These are phyloP conservation scores for Eclectus roratus DNA, from an alignment of 2,113 vertebrate genomes.

Conservation along the genomic window DNA sequence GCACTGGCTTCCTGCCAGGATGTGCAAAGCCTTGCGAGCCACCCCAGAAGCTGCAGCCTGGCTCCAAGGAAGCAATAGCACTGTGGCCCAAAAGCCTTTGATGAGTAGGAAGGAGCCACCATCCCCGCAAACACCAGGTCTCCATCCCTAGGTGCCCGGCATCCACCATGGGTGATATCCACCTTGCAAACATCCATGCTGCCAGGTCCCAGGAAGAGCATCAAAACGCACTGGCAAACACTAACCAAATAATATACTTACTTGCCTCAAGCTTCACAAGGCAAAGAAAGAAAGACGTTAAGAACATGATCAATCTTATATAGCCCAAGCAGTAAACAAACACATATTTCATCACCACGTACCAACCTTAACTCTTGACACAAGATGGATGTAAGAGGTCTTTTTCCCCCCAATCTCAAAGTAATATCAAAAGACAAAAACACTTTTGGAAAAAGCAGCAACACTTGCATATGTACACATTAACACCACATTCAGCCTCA, in stretches of 20 bases:
- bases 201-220: not conserved
- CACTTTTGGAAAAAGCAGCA: not conserved
- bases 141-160: accelerated
- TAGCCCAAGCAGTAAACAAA: conserved; percentile 54
- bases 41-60: not conserved
- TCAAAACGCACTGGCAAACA: not conserved
- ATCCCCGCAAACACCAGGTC: not conserved
- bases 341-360: conserved; percentile 62
- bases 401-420: not conserved
- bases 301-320: conserved; percentile 53
- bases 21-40: not conserved
- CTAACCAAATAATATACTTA: conserved; percentile 21
- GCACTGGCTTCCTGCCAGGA: not conserved
- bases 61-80: not conserved
- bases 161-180: accelerated
- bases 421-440: conserved; percentile 52
- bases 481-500: not conserved
- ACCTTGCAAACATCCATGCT: not conserved
- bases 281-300: conserved; percentile 40
- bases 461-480: not conserved
- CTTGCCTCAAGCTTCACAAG: conserved; percentile 26
- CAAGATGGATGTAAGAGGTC: conserved; percentile 27
- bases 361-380: conserved; percentile 41
- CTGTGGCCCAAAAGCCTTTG: accelerated
- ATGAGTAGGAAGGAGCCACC: not conserved